Conservation (phyloP, 2,797 vertebrate genomes). For the Euthynnus affinis region DNA sequence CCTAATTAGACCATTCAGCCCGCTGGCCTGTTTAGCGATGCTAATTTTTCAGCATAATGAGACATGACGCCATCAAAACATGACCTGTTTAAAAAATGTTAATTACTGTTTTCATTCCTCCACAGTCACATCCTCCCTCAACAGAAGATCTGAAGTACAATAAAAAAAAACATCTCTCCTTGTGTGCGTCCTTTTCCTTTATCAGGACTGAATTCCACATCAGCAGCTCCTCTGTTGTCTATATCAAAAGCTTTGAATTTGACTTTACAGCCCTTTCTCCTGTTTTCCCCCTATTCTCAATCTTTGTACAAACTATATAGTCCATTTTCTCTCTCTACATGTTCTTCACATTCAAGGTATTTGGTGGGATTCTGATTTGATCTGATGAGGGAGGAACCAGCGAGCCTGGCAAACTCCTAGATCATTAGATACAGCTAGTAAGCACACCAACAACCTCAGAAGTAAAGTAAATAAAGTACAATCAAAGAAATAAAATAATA, state of each 20-base stretch:
- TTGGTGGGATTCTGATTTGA: background rate
- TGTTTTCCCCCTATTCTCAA: background rate
- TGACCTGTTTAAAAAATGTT: constrained; percentile 75
- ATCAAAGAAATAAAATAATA: background rate
- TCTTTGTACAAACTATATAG: background rate
- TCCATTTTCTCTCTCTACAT: background rate
- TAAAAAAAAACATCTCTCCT: constrained; percentile 18
- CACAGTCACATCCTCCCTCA: constrained; percentile 39
- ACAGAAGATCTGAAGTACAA: constrained; percentile 29
- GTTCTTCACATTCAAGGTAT: background rate
- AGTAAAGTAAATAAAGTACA: background rate
- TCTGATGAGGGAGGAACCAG: too few species aligned
- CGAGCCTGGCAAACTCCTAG: background rate
- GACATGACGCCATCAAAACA: constrained; percentile 74
- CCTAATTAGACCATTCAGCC: constrained; percentile 74
- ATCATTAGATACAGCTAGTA: constrained; percentile 5
- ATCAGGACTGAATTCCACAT: constrained; percentile 18
- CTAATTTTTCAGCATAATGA: constrained; percentile 76
- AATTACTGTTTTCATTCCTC: constrained; percentile 74
- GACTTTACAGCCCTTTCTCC: background rate
- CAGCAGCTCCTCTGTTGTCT: background rate
- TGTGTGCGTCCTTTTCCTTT: background rate
- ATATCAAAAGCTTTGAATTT: background rate
- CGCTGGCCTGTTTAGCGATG: constrained; percentile 70
- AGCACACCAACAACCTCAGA: background rate